phyloP scores from a whole-genome alignment of 2,113 vertebrate genomes.

The Capra hircus region DNA sequence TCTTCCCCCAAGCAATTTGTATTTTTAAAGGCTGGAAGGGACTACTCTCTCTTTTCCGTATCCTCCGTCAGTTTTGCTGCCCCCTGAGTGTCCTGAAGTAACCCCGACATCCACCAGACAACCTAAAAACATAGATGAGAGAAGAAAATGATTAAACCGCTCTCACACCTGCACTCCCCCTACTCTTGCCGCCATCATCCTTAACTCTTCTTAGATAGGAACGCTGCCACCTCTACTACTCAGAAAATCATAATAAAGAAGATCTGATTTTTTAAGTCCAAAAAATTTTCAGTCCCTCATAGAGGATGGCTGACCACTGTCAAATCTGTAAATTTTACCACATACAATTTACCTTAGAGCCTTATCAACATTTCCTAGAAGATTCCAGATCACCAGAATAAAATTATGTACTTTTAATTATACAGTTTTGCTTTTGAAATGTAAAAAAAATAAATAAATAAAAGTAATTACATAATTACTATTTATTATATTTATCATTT shows the following conservation, averaged over 20 bases:
- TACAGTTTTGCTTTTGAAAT: slow-evolving; percentile 18
- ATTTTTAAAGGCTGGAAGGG: not conserved
- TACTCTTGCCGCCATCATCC: accelerated
- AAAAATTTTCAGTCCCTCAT: not conserved
- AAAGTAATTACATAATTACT: not conserved
- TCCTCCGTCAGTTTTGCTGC: not conserved
- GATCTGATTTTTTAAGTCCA: not conserved
- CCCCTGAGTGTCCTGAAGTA: not conserved
- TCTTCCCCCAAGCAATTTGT: not conserved
- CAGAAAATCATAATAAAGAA: not conserved
- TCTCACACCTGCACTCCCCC: not conserved
- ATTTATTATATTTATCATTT: not conserved
- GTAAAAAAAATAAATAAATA: not conserved
- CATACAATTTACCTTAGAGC: not conserved
- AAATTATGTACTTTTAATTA: not conserved
- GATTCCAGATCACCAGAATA: not conserved
- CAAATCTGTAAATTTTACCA: not conserved
- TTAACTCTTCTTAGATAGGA: not conserved
- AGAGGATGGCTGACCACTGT: not conserved
- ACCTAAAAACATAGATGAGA: not conserved
- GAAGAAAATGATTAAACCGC: not conserved
- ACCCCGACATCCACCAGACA: not conserved
- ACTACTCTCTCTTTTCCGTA: not conserved
- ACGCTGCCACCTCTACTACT: not conserved
- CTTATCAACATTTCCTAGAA: slow-evolving; percentile 20